Percentiles rank a stretch among this genome's conserved stretches.
These are phyloP conservation scores for Danionella dracula DNA, from an alignment of 2,797 vertebrate genomes.

Conservation along the genomic window DNA sequence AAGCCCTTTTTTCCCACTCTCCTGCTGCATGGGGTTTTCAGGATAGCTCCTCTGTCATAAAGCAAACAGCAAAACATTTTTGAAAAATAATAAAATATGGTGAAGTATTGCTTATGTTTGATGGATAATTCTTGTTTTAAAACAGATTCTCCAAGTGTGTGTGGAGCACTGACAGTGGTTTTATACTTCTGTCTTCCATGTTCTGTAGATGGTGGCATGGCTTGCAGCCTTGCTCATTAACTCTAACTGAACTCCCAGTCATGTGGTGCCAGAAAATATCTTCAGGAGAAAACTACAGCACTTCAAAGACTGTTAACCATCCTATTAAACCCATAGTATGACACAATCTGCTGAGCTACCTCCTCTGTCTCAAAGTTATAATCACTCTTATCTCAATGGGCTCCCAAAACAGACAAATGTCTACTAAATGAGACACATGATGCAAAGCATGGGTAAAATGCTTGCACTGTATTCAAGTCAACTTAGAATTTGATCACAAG, in stretches of 20 bases:
- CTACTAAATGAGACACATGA: neutral
- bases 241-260: conserved; percentile 1
- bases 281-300: neutral
- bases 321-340: conserved; percentile 1
- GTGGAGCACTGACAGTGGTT: neutral
- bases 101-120: too few species aligned
- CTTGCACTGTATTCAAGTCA: neutral
- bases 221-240: neutral
- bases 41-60: too few species aligned
- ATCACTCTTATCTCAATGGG: conserved; percentile 1
- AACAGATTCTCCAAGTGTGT: neutral
- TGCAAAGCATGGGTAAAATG: neutral
- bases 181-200: neutral
- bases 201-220: neutral
- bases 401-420: neutral
- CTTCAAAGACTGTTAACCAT: conserved; percentile 9
- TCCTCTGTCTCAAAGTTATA: neutral
- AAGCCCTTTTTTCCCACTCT: too few species aligned
- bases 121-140: too few species aligned
- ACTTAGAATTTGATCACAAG: neutral
- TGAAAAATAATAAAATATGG: too few species aligned
- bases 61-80: too few species aligned
- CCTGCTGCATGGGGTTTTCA: too few species aligned
- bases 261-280: neutral
- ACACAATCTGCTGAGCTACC: conserved; percentile 9